Conservation (phyloP, 2,888 invertebrate species). For the Caradrina kadenii region DNA sequence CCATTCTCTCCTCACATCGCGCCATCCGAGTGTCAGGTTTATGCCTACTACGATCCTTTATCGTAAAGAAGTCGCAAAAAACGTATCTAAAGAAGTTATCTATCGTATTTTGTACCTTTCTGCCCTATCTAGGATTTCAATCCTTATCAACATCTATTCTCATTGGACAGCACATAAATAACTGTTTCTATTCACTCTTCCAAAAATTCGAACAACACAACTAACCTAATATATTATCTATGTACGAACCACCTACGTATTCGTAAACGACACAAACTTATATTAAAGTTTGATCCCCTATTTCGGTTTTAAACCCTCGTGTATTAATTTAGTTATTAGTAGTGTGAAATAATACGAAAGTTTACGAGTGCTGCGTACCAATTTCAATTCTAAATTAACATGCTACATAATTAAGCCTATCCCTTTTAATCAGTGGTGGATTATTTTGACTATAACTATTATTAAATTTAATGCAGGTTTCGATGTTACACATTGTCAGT, state of each 20-base stretch:
- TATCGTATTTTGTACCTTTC: slow-evolving; percentile 62
- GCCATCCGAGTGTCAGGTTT: slow-evolving; percentile 44
- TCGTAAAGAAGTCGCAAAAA: slow-evolving; percentile 61
- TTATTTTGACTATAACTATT: slow-evolving; percentile 39
- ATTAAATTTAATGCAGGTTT: slow-evolving; percentile 42
- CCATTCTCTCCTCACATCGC: slow-evolving; percentile 55
- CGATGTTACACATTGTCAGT: slow-evolving; percentile 17
- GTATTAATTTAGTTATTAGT: slow-evolving; percentile 62
- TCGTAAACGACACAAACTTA: slow-evolving; percentile 46
- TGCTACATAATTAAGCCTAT: slow-evolving; percentile 58
- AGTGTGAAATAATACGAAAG: slow-evolving; percentile 53
- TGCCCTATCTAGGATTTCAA: slow-evolving; percentile 53
- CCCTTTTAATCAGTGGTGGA: slow-evolving; percentile 55
- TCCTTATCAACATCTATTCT: slow-evolving; percentile 58
- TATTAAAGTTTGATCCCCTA: slow-evolving; percentile 49
- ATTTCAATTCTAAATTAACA: slow-evolving; percentile 51
- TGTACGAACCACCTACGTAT: slow-evolving; percentile 9
- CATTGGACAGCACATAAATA: slow-evolving; percentile 53
- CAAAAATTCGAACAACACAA: slow-evolving; percentile 29
- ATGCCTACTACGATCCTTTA: slow-evolving; percentile 51
- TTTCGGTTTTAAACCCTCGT: slow-evolving; percentile 47
- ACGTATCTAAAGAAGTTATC: slow-evolving; percentile 60
- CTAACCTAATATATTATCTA: slow-evolving; percentile 37
- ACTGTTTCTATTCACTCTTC: slow-evolving; percentile 48
- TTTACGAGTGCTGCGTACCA: slow-evolving; percentile 46